phyloP scores from a whole-genome alignment of 1,140 invertebrate species.

The Hylaeus anthracinus region DNA sequence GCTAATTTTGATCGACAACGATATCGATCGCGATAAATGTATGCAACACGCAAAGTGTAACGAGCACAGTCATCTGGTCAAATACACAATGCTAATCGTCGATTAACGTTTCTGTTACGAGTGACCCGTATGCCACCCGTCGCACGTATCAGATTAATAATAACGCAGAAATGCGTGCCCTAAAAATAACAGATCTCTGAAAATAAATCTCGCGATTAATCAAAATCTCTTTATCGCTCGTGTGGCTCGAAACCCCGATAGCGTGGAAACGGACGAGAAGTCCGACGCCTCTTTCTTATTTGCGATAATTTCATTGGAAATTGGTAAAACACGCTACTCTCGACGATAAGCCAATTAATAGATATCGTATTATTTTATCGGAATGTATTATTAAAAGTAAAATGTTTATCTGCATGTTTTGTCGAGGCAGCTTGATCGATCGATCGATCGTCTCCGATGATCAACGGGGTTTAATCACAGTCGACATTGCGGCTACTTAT shows the following conservation, averaged over 20 bases:
- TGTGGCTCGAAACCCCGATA: background rate
- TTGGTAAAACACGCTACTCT: background rate
- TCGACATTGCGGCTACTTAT: background rate
- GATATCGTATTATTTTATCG: background rate
- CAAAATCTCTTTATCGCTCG: conserved; percentile 15
- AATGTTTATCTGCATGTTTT: background rate
- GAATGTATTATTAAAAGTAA: background rate
- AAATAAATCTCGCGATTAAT: conserved; percentile 18
- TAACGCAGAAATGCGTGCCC: background rate
- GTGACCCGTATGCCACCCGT: background rate
- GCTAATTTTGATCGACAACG: no score
- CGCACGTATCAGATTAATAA: conserved; percentile 2
- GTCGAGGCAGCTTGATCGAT: background rate
- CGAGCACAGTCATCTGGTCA: no score
- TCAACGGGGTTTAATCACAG: background rate
- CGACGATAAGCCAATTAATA: background rate
- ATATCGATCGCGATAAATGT: no score
- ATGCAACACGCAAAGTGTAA: background rate
- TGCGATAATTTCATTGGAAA: background rate
- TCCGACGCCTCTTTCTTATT: background rate
- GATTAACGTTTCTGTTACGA: background rate
- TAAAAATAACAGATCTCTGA: conserved; percentile 19
- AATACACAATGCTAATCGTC: no score
- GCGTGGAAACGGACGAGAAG: background rate
- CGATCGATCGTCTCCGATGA: background rate